Conservation (phyloP, 1,140 invertebrate genomes). For the Ooceraea biroi region DNA sequence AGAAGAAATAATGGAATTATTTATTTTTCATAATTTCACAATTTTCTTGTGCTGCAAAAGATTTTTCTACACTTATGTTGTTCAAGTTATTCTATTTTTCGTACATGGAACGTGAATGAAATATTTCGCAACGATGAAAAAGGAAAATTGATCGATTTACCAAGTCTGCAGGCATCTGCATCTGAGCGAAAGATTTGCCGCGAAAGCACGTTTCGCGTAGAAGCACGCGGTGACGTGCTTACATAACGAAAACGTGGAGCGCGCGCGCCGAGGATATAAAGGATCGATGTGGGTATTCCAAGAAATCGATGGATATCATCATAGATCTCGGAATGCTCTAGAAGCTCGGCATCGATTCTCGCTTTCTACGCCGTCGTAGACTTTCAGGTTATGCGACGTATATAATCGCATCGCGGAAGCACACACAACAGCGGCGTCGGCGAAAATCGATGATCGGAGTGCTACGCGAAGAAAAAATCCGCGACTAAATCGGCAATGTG, state of each 20-base stretch:
- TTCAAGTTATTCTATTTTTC: background rate
- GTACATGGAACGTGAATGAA: background rate
- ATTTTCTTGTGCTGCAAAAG: background rate
- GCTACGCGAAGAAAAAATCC: background rate
- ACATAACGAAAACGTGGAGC: slow-evolving; percentile 53
- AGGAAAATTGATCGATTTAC: background rate
- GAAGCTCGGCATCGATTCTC: background rate
- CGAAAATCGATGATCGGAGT: slow-evolving; percentile 11
- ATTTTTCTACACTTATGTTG: background rate
- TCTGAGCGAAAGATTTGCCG: background rate
- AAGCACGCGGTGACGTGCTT: slow-evolving; percentile 46
- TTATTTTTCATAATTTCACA: background rate
- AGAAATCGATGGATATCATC: background rate
- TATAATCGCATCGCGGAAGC: background rate
- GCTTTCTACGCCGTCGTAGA: background rate
- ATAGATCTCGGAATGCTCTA: background rate
- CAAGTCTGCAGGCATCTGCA: no score
- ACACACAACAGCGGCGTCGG: background rate
- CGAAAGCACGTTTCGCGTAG: background rate
- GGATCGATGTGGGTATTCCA: background rate
- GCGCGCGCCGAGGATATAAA: background rate
- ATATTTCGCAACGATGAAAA: background rate
- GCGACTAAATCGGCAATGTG: slow-evolving; percentile 20
- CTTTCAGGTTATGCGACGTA: slow-evolving; percentile 41
- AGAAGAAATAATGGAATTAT: no score